These are phyloP conservation scores for Tauraco hartlaubi DNA, from an alignment of 2,797 vertebrate species.

Conservation along the genomic window DNA sequence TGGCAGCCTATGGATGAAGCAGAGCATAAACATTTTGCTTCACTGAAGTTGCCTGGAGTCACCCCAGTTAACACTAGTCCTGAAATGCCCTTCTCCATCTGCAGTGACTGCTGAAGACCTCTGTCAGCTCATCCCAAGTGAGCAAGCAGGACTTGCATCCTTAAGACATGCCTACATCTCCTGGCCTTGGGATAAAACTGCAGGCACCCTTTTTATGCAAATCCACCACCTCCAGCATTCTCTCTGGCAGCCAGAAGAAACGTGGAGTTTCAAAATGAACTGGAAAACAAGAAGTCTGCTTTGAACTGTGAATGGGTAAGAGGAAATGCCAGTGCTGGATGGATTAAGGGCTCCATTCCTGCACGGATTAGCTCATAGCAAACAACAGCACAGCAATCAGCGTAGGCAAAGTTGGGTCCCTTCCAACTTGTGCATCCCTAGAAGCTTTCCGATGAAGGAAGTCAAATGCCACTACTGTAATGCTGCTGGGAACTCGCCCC, in stretches of 20 bases:
- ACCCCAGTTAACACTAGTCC: background rate
- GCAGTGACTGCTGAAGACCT: background rate
- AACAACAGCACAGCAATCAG: background rate
- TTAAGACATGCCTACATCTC: background rate
- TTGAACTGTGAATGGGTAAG: background rate
- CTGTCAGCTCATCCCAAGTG: background rate
- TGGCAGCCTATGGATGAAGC: background rate
- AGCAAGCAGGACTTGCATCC: background rate
- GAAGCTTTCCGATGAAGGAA: background rate
- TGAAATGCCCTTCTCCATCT: background rate
- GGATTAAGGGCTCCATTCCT: background rate
- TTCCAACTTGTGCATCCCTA: background rate
- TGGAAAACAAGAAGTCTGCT: background rate
- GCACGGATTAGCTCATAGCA: background rate
- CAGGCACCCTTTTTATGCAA: background rate
- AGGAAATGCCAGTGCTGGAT: background rate
- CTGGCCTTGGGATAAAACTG: background rate
- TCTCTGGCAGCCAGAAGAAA: background rate
- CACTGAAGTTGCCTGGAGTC: background rate
- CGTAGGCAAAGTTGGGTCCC: background rate
- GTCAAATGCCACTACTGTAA: background rate
- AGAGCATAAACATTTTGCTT: background rate
- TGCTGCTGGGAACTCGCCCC: background rate
- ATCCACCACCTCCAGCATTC: background rate
- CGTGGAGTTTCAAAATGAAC: rapidly evolving